phyloP scores from a whole-genome alignment of 2,888 invertebrate genomes.

The Tricholauxania praeusta region DNA sequence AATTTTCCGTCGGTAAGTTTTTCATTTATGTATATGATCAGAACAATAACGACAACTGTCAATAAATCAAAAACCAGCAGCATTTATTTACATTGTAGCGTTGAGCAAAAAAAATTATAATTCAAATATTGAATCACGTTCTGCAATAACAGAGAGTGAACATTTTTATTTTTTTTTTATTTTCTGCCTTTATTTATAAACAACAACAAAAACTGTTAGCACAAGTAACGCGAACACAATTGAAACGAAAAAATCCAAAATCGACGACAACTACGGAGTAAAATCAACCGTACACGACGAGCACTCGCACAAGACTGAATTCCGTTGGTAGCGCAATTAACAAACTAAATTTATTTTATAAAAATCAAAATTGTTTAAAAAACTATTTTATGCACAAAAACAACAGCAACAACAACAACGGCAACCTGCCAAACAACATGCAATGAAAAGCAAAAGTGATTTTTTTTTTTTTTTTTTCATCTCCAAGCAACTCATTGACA shows the following conservation, averaged over 20 bases:
- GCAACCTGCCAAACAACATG: constrained; percentile 9
- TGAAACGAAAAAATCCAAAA: background rate
- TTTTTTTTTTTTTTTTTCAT: constrained; percentile 33
- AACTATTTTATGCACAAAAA: constrained; percentile 17
- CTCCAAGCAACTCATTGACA: constrained; percentile 4
- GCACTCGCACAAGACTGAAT: constrained; percentile 65
- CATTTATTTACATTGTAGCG: too few species aligned
- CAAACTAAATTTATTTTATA: constrained; percentile 54
- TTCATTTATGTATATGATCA: background rate
- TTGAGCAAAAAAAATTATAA: background rate
- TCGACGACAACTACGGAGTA: background rate
- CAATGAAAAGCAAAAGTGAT: constrained; percentile 43
- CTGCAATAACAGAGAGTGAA: background rate
- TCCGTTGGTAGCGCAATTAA: constrained; percentile 61
- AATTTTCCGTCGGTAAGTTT: too few species aligned
- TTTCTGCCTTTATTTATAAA: background rate
- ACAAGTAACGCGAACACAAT: constrained; percentile 6
- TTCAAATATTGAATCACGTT: constrained; percentile 17
- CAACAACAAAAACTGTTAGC: constrained; percentile 13
- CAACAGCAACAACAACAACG: constrained; percentile 17
- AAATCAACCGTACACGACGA: constrained; percentile 62
- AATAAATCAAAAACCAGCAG: constrained; percentile 5
- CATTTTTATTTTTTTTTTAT: background rate
- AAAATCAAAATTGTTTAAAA: constrained; percentile 18
- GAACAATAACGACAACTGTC: too few species aligned